Base-by-base conservation (phyloP, 2,113 vertebrate genomes). In the Phoxinus phoxinus region DNA sequence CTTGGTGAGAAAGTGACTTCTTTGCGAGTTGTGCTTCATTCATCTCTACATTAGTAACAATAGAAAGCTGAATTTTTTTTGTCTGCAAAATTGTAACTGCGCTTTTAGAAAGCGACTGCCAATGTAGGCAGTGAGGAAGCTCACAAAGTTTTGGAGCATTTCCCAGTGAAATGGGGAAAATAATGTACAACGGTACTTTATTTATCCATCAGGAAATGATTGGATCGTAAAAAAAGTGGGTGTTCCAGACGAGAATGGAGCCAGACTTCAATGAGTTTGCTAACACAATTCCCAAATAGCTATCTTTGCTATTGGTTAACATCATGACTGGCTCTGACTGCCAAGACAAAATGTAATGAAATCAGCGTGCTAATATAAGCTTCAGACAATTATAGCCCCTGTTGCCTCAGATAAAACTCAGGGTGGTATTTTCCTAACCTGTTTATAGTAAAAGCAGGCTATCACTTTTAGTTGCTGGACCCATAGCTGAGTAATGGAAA, bases 401-500 rank as follows among this genome's bases (percentile, higher is more conserved):
- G 76, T 8, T n/a, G 51, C 32, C 53, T 65, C 37, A 44, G 77
- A 80, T 65, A 81, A 65, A 59, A 21, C 48, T 53, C 46, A 32
- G 25, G 41, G n/a, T 46, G 71, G 71, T 53, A 32, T 51, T 76
- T 53, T 76, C 74, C 74, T 51, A 76, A 48, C 46, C 74, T 76
- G 46, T 53, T 51, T 76, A 53, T 53, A 53, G 48, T 76, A 53
- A 74, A 74, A 48, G 48, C 17, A 76, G 2, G 37, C 78, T 65
- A 25, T 44, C 37, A 27, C 23, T 44, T 46, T 17, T 44, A 27
- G 58, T 59, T n/a, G 76, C 58, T 81, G 37, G 37, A 81, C 46
- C 58, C 78, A 65, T 81, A 46, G 37, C 56, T 65, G 37, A 21
- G n/a, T 37, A 65, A 63, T 46, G 58, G 58, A 81, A 80, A 81